Base-by-base conservation (phyloP, 2,888 invertebrate genomes). In the Blera fallax region DNA sequence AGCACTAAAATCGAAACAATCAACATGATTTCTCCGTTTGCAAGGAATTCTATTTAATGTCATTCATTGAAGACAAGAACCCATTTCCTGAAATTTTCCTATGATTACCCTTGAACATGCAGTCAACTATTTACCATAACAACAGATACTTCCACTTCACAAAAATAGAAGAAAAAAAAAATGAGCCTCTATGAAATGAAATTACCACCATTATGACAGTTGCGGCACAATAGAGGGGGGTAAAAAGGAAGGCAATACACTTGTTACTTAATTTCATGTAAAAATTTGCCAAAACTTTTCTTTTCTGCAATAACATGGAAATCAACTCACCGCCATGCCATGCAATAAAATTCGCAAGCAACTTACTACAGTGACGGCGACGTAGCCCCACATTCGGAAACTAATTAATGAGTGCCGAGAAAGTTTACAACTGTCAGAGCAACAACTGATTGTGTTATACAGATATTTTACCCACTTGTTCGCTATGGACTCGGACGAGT, bases 381-480 rank as follows among this genome's bases (percentile, higher is more conserved):
- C 24, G 40, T 14, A 11, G 18, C 40, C 34, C 40, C 76, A 81
- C 54, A 58, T 70, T 77, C 72, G 70, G 64, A 43, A 72, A 72
- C 77, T 82, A 82, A 82, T 82, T 77, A 82, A 77, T 65, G 67
- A 77, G 65, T 29, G 70, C 58, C 50, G 58, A 45, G 52, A 72
- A 77, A 77, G 65, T 82, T 77, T 64, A 76, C 56, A 64, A 82
- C 67, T 60, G 64, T 52, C 43, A 50, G 77, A 77, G 77, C 77
- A 77, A 72, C 77, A 77, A 82, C 29, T 77, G 77, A 77, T 82
- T 72, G 60, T 82, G 52, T 40, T 62, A 73, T 40, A 60, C 6
- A 48, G 48, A 60, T 60, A 73, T 60, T 40, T 18, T 52, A 18
- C 14, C 29, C 60, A 60, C 62, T 62, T 62, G 48, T 60, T 27